Percentiles rank a stretch among this genome's conserved stretches.
Evolutionary conservation across 2,888 invertebrate genomes (phyloP).

Genomic region (Tetropium fuscum): DNA sequence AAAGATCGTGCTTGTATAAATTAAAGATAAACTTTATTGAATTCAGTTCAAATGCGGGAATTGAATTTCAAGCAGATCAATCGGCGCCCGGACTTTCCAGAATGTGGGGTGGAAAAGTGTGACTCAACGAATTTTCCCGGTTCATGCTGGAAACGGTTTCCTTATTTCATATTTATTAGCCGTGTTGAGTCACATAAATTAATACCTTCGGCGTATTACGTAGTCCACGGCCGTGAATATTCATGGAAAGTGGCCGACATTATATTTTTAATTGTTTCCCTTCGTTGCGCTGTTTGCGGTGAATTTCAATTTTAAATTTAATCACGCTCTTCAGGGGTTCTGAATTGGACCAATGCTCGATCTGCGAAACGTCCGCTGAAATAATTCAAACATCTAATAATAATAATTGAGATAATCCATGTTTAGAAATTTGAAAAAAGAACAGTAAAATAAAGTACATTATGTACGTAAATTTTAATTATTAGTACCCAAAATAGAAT

Average conservation of each 20-base stretch:
- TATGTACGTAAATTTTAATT: no score
- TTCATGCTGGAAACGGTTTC: slow-evolving; percentile 7
- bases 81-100: slow-evolving; percentile 17
- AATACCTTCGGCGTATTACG: not conserved
- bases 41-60: not conserved
- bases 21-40: slow-evolving; percentile 5
- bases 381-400: no score
- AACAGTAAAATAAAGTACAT: no score
- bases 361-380: no score
- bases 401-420: no score
- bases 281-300: not conserved
- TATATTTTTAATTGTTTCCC: slow-evolving; percentile 7
- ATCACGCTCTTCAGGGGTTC: no score
- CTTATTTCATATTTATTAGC: slow-evolving; percentile 17
- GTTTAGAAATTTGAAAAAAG: no score
- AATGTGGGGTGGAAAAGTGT: slow-evolving; percentile 14
- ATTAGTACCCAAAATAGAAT: no score
- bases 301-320: no score
- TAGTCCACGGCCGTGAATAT: not conserved
- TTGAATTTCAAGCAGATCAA: slow-evolving; percentile 16
- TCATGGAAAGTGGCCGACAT: not conserved
- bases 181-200: slow-evolving; percentile 15
- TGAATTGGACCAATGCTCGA: no score
- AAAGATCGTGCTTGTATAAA: slow-evolving; percentile 3
- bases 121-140: slow-evolving; percentile 18